Evolutionary conservation across 2,113 vertebrate species (phyloP), one percentile per base, ranked within the genome.

Genomic region (Cynopterus brachyotis): DNA sequence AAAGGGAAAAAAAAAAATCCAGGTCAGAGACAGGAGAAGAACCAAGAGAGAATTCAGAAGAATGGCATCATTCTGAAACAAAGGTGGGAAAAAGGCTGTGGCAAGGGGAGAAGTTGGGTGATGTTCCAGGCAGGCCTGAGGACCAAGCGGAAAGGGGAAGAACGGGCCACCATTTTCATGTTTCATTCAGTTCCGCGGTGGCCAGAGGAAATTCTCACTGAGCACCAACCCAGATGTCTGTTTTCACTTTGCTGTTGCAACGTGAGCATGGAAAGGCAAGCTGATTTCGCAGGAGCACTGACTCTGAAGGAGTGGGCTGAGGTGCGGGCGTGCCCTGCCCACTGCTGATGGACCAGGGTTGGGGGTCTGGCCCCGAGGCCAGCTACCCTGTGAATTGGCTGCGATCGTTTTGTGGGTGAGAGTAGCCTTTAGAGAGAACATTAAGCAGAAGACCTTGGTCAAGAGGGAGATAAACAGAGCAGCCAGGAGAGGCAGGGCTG

Each of bases 21-120:
- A 59, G 24, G 67, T 16, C 40, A 89, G 57, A 86, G 28, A 73
- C 11, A 4, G 12, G 35, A 92, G 79, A 80, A 35, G 15, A 67
- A 19, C 35, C 26, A 85, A 67, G 80, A 75, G 60, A 67, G 40
- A 62, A 57, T 28, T 75, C 53, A 32, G 53, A 69, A 90, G 13
- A 83, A 35, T 42, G 35, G 50, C 32, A n/a, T 60, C n/a, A 50
- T 89, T 94, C 59, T 76, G 55, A 53, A 72, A 87, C 42, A 81
- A 17, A 69, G 40, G 9, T 78, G 11, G 55, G 37, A 40, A 40
- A 81, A 67, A 80, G 24, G 47, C 32, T 55, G 53, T 17, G 45
- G 66, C 70, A 78, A 70, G 30, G 60, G 32, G 55, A 9, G 17
- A 76, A 62, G 26, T 20, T 9, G 13, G 69, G 9, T 64, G 35